Conservation (phyloP, 2,797 vertebrate genomes). For the Meriones psammophilus region DNA sequence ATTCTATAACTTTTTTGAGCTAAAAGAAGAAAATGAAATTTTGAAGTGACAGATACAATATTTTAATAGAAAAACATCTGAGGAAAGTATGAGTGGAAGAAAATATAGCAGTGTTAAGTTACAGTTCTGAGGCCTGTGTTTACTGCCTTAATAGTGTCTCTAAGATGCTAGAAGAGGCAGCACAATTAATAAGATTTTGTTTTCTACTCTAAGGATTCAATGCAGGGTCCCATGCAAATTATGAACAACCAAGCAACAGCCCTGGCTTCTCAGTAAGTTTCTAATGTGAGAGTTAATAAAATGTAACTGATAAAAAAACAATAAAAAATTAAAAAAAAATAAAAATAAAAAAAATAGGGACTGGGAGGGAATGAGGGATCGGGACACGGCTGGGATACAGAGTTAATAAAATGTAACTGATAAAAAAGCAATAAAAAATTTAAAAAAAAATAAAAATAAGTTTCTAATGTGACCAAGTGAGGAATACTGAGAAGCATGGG, state of each 20-base stretch:
- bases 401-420: no score
- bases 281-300: no score
- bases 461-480: slow-evolving; percentile 57
- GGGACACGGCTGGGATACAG: no score
- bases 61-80: slow-evolving; percentile 64
- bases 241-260: neutral
- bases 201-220: neutral
- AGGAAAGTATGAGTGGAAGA: neutral
- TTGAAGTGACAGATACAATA: slow-evolving; percentile 57
- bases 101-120: slow-evolving; percentile 26
- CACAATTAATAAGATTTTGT: slow-evolving; percentile 31
- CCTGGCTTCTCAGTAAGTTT: slow-evolving; percentile 20
- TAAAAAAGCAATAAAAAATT: no score
- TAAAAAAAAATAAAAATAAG: no score
- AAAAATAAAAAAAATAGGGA: no score
- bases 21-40: slow-evolving; percentile 72
- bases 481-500: slow-evolving; percentile 3
- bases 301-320: no score
- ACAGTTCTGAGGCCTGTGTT: neutral
- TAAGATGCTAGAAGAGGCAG: slow-evolving; percentile 41
- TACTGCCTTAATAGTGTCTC: slow-evolving; percentile 23
- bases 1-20: slow-evolving; percentile 64
- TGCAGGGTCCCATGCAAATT: neutral
- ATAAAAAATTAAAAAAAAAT: no score
- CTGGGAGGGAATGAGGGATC: no score